phyloP scores from a whole-genome alignment of 2,888 invertebrate species.

The Thysanoteuthis rhombus region DNA sequence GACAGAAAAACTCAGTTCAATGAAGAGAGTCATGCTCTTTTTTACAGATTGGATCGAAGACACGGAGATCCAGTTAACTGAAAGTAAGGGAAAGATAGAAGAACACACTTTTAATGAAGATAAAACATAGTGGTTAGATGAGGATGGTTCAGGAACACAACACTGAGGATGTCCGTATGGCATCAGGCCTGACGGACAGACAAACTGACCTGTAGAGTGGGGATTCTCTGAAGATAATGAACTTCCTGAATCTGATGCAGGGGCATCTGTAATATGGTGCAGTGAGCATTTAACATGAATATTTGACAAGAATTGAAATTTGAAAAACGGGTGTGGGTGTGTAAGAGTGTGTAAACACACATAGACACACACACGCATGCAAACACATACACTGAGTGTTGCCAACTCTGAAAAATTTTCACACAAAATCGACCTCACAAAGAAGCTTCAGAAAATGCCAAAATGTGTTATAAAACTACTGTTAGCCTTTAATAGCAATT shows the following conservation, averaged over 20 bases:
- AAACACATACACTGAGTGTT: background rate
- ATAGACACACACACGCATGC: background rate
- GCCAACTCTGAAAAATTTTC: no score
- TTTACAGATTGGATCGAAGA: background rate
- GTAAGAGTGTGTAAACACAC: background rate
- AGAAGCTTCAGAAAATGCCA: no score
- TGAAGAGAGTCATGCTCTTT: background rate
- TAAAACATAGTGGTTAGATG: no score
- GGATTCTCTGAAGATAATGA: background rate
- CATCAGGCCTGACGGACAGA: background rate
- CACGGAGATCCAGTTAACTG: background rate
- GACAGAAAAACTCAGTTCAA: no score
- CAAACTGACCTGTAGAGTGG: background rate
- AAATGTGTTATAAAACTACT: no score
- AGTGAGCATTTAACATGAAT: background rate
- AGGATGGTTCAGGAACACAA: background rate
- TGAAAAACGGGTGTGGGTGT: background rate
- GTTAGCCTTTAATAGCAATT: no score
- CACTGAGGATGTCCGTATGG: background rate
- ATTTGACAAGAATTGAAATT: background rate
- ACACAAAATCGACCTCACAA: no score
- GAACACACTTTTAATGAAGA: background rate
- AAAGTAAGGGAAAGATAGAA: background rate
- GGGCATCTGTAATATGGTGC: background rate
- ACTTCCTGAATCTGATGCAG: background rate